Evolutionary conservation across 2,797 vertebrate species (phyloP), one percentile per base, ranked within the genome.

Genomic region (Scyliorhinus canicula): DNA sequence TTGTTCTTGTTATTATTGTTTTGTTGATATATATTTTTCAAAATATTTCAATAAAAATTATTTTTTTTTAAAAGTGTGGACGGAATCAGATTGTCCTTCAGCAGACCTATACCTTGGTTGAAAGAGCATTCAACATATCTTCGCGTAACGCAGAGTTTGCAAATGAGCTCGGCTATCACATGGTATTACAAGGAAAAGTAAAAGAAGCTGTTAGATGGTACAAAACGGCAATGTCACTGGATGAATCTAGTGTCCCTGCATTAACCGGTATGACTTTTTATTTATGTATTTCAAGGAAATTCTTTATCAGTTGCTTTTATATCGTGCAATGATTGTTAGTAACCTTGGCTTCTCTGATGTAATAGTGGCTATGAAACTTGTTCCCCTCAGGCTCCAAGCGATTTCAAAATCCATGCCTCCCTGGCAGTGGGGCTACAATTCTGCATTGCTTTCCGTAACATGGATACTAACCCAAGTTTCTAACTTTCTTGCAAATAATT

Each of bases 171-270:
- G 99, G 99, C 95, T 99, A 98, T 96, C 98, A 98, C 96, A 98
- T 99, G 97, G 97, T 99, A 95, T 97, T 99, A 95, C 98, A 98
- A 96, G 98, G 98, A 63, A 98, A 97, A 95, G 95, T 97, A 85
- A 99, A 98, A 95, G 99, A 99, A 95, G 98, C 99, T 77, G 96
- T 97, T 95, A 98, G 98, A 96, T 98, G 98, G 98, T 99, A 99
- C 97, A 98, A 98, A 96, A 98, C 97, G 0, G 98, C 98, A 95
- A 98, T 99, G 98, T 97, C 96, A 3, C 97, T 99, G 95, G 98
- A 99, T 95, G 98, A 98, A 96, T 98, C 98, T 35, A 99, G 98
- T 95, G 97, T 99, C 95, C 96, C 98, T 69, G 98, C 99, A 19
- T 95, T 99, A 84, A 98, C 97, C 55, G 99, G 99, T 99, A 97